Conservation (phyloP, 2,888 invertebrate species). For the Drosophila gaucha region DNA sequence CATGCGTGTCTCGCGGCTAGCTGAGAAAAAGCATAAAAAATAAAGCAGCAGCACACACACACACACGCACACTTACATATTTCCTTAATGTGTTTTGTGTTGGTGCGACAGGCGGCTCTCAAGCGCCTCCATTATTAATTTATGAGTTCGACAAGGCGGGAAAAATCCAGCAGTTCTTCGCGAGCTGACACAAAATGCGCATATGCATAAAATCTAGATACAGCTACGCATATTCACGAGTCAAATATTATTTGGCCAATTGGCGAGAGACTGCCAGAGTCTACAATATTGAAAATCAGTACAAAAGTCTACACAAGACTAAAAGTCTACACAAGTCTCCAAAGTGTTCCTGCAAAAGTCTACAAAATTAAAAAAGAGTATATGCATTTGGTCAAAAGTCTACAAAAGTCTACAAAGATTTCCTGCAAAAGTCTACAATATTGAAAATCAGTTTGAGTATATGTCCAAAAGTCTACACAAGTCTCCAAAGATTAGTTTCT, state of each 20-base stretch:
- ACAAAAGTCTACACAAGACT: neutral
- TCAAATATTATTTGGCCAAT: too few species aligned
- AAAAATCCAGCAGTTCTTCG: constrained; percentile 36
- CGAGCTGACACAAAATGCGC: constrained; percentile 12
- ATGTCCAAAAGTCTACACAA: neutral
- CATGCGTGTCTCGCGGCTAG: constrained; percentile 6
- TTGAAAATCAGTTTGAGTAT: neutral
- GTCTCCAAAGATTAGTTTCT: neutral
- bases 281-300: neutral
- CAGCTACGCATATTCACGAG: constrained; percentile 2
- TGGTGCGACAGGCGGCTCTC: constrained; percentile 37
- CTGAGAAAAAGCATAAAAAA: constrained; percentile 3
- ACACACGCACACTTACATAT: constrained; percentile 22
- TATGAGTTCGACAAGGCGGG: constrained; percentile 50
- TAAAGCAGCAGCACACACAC: constrained; percentile 22
- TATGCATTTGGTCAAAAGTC: too few species aligned
- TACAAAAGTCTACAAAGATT: too few species aligned
- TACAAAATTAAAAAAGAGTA: too few species aligned
- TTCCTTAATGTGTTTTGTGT: constrained; percentile 52
- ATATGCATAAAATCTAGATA: constrained; percentile 13
- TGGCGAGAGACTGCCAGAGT: too few species aligned
- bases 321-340: neutral
- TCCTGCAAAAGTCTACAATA: neutral
- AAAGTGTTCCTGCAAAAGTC: neutral
- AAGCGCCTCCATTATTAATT: constrained; percentile 73